phyloP scores from a whole-genome alignment of 2,888 invertebrate species.

The Drosophila paucipuncta region DNA sequence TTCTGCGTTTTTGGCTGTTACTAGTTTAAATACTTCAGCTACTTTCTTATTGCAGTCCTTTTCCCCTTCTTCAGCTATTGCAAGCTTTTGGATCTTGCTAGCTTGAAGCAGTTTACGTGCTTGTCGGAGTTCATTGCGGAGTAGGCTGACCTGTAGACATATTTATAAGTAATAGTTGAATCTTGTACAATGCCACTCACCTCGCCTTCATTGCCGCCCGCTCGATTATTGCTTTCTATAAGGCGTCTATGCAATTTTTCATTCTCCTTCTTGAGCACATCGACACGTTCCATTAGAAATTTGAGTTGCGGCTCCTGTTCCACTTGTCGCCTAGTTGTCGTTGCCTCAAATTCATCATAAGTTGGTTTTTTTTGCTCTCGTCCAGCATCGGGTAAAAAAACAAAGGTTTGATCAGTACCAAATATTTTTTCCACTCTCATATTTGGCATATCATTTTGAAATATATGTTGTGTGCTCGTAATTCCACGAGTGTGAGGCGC shows the following conservation, averaged over 20 bases:
- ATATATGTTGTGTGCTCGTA: slow-evolving; percentile 79
- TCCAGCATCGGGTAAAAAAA: slow-evolving; percentile 34
- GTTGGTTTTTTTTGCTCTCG: not conserved
- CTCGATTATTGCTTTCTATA: slow-evolving; percentile 70
- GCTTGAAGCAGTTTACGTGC: slow-evolving; percentile 81
- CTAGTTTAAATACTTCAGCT: slow-evolving; percentile 73
- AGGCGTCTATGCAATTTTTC: slow-evolving; percentile 75
- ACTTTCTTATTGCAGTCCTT: slow-evolving; percentile 77
- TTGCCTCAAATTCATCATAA: slow-evolving; percentile 29
- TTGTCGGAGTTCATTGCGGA: slow-evolving; percentile 82
- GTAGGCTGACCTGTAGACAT: slow-evolving; percentile 63
- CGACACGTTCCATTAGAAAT: slow-evolving; percentile 82
- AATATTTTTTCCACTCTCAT: slow-evolving; percentile 61
- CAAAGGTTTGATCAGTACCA: slow-evolving; percentile 39
- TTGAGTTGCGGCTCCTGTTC: slow-evolving; percentile 82
- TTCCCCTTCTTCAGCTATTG: slow-evolving; percentile 71
- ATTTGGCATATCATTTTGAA: slow-evolving; percentile 1
- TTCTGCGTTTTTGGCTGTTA: slow-evolving; percentile 79
- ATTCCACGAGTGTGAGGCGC: slow-evolving; percentile 60
- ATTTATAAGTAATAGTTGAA: not conserved
- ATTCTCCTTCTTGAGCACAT: slow-evolving; percentile 81
- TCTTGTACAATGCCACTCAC: slow-evolving; percentile 38
- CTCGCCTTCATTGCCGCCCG: slow-evolving; percentile 80
- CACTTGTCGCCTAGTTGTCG: slow-evolving; percentile 69
- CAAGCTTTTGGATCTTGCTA: slow-evolving; percentile 80